Conservation (phyloP, 2,797 vertebrate genomes). For the Champsocephalus gunnari region DNA sequence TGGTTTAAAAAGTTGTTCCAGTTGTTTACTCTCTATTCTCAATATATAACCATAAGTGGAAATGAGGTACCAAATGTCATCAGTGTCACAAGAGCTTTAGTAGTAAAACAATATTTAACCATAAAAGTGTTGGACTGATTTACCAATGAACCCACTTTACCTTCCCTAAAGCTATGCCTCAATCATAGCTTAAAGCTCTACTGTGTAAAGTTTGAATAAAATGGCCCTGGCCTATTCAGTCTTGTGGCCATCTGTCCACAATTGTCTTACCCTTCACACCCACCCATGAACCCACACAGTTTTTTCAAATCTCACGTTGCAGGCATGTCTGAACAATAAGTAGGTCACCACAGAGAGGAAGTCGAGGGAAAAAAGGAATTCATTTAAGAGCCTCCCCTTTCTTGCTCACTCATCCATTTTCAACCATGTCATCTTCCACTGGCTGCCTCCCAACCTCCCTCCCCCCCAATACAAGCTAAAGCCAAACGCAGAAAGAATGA, state of each 20-base stretch:
- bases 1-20: no score
- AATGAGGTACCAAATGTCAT: background rate
- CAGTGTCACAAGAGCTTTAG: background rate
- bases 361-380: constrained; percentile 52
- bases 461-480: constrained; percentile 20
- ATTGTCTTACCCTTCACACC: constrained; percentile 51
- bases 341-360: constrained; percentile 79
- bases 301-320: constrained; percentile 64
- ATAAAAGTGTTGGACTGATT: constrained; percentile 1
- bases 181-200: constrained; percentile 3
- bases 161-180: background rate
- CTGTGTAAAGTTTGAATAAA: constrained; percentile 37
- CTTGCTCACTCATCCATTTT: constrained; percentile 64
- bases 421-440: constrained; percentile 54
- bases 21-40: background rate
- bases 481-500: constrained; percentile 51
- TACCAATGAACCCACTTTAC: constrained; percentile 2
- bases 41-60: background rate
- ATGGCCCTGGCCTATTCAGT: constrained; percentile 20
- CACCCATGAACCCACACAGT: constrained; percentile 66
- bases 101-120: constrained; percentile 3
- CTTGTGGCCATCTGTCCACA: constrained; percentile 54
- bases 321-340: constrained; percentile 78
- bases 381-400: constrained; percentile 66
- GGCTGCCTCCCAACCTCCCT: constrained; percentile 45